These are phyloP conservation scores for sheep (Ovis aries) DNA, from an alignment of 2,113 vertebrate genomes.

Conservation along the genomic window DNA sequence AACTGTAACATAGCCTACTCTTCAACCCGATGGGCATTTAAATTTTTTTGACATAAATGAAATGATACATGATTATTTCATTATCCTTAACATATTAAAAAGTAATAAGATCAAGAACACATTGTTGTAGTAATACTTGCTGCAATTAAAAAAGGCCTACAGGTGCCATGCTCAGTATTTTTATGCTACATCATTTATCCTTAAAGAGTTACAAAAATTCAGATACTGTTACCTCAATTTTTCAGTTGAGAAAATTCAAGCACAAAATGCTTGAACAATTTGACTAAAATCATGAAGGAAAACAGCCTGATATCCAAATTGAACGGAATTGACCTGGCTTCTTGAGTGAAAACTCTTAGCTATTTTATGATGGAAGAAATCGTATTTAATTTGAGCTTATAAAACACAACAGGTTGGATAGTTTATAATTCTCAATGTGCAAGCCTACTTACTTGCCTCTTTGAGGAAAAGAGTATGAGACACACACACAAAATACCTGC, in stretches of 20 bases:
- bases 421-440: background rate
- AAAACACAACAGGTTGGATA: background rate
- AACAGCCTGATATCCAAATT: background rate
- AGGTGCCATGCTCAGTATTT: background rate
- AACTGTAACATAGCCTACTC: background rate
- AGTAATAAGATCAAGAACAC: background rate
- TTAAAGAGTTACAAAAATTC: background rate
- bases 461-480: background rate
- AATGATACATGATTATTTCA: background rate
- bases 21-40: background rate
- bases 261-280: background rate
- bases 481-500: background rate
- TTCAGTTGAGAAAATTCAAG: background rate
- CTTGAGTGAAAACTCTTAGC: background rate
- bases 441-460: background rate
- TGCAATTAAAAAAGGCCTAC: background rate
- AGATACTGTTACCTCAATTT: background rate
- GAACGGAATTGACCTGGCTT: background rate
- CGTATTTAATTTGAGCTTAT: background rate
- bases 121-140: background rate
- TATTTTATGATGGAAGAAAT: background rate
- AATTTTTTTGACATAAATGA: background rate
- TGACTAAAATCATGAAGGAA: background rate
- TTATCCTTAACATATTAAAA: background rate
- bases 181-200: background rate